Evolutionary conservation across 2,797 vertebrate species (phyloP).

Genomic region (Geotria australis): DNA sequence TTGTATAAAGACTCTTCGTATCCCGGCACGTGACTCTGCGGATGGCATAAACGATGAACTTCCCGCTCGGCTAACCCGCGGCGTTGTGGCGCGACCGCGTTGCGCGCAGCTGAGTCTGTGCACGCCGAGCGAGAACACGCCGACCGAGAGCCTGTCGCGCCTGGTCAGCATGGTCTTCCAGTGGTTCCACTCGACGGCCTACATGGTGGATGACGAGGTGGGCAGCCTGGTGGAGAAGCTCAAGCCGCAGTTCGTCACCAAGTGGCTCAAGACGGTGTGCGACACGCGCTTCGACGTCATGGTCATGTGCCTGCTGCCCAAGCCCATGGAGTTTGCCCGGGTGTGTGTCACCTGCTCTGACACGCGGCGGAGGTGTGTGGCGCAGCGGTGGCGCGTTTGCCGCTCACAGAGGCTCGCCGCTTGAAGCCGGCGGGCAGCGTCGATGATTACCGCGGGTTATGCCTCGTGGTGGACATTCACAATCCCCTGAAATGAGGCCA

Average conservation of each 20-base stretch:
- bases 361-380: too few species aligned
- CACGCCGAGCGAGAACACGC: conserved; percentile 88
- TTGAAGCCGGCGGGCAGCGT: too few species aligned
- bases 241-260: conserved; percentile 95
- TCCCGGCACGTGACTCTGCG: too few species aligned
- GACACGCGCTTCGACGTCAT: conserved; percentile 94
- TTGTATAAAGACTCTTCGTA: too few species aligned
- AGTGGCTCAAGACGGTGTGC: conserved; percentile 92
- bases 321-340: conserved; percentile 89
- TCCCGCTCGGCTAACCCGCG: too few species aligned
- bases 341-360: conserved; percentile 15
- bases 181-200: conserved; percentile 97
- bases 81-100: too few species aligned
- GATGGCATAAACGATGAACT: too few species aligned
- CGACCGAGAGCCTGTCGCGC: conserved; percentile 74
- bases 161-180: conserved; percentile 98
- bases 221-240: conserved; percentile 92
- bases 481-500: too few species aligned
- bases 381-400: too few species aligned
- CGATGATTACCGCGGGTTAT: too few species aligned
- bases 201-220: conserved; percentile 98
- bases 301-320: conserved; percentile 98
- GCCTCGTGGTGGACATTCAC: too few species aligned
- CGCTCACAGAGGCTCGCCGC: too few species aligned
- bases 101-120: conserved; percentile 59